Conservation (phyloP, 2,113 vertebrate genomes). For the Otolemur garnettii region DNA sequence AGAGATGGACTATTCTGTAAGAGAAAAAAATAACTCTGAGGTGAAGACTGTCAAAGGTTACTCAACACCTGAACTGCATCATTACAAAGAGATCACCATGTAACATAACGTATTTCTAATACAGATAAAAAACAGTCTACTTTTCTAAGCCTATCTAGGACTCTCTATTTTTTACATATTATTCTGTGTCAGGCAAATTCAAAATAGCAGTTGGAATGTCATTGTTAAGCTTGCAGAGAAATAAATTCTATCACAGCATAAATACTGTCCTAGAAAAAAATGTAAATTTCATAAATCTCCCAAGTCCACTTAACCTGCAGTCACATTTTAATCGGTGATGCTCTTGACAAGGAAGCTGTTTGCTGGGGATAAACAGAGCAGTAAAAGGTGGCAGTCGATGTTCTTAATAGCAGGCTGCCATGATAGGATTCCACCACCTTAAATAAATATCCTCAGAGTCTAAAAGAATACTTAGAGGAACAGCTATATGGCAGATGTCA, state of each 20-base stretch:
- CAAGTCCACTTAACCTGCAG: conserved; percentile 74
- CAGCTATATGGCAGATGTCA: conserved; percentile 19
- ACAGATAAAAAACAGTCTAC: conserved; percentile 64
- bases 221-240: conserved; percentile 70
- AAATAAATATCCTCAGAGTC: conserved; percentile 59
- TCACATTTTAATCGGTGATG: background rate
- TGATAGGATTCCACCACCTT: background rate
- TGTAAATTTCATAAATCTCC: conserved; percentile 73
- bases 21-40: conserved; percentile 59
- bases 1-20: conserved; percentile 27
- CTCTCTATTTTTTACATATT: background rate
- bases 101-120: background rate
- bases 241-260: conserved; percentile 71
- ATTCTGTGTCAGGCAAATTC: conserved; percentile 65
- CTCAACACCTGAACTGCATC: background rate
- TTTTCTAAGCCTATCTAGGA: conserved; percentile 62
- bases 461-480: conserved; percentile 51
- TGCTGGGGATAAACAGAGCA: background rate
- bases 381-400: background rate
- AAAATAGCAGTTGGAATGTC: conserved; percentile 78
- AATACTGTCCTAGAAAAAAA: conserved; percentile 74
- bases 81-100: conserved; percentile 60
- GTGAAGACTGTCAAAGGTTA: conserved; percentile 28
- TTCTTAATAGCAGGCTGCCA: background rate
- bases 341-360: background rate